Evolutionary conservation across 2,888 invertebrate genomes (phyloP).

Genomic region (Lampropteryx suffumata): DNA sequence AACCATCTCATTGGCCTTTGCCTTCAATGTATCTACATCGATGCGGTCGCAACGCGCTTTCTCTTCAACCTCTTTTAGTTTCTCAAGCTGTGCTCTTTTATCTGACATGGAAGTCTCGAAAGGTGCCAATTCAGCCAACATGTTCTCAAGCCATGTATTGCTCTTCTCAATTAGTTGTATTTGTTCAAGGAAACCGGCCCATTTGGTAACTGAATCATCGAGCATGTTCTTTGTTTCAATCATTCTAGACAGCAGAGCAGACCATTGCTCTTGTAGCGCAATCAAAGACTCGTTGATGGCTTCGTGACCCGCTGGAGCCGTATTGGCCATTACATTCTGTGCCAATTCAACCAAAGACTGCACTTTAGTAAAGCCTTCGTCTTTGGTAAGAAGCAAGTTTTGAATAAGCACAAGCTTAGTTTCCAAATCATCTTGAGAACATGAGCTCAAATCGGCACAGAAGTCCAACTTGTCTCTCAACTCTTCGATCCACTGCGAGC

Average conservation of each 20-base stretch:
- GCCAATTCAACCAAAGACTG: conserved; percentile 95
- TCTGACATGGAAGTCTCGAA: conserved; percentile 92
- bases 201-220: conserved; percentile 94
- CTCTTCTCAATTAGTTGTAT: conserved; percentile 93
- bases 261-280: conserved; percentile 95
- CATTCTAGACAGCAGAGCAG: conserved; percentile 92
- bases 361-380: conserved; percentile 94
- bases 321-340: conserved; percentile 95
- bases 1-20: conserved; percentile 93
- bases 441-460: conserved; percentile 91
- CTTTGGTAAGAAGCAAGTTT: conserved; percentile 94
- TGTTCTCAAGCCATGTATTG: conserved; percentile 89
- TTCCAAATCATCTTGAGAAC: conserved; percentile 93
- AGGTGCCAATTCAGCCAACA: conserved; percentile 87
- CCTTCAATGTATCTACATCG: conserved; percentile 92
- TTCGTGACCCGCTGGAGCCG: conserved; percentile 93
- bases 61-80: conserved; percentile 92
- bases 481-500: conserved; percentile 92
- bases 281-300: conserved; percentile 92
- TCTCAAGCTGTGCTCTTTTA: conserved; percentile 92
- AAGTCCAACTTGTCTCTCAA: conserved; percentile 92
- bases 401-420: conserved; percentile 92
- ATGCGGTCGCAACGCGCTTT: conserved; percentile 94
- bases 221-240: conserved; percentile 94
- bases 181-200: conserved; percentile 95